Percentiles rank a stretch among this genome's conserved stretches.
phyloP scores from a whole-genome alignment of 2,113 vertebrate genomes.

The Podarcis raffonei region DNA sequence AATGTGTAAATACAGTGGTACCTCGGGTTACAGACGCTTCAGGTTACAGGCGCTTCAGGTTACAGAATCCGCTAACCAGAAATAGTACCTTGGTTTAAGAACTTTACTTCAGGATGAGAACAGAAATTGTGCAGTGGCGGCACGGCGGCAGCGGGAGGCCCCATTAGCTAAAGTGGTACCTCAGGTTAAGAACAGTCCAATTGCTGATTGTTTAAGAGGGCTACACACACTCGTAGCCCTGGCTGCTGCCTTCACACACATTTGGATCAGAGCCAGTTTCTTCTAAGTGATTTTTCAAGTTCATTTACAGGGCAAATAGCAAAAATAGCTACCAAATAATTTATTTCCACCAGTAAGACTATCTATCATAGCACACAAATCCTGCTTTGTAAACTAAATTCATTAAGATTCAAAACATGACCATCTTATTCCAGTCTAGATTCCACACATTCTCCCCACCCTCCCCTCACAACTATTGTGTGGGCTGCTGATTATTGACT shows the following conservation, averaged over 20 bases:
- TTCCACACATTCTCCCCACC: background rate
- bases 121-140: too few relatives aligned
- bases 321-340: constrained; percentile 4
- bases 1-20: background rate
- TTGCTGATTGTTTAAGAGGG: background rate
- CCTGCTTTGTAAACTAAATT: background rate
- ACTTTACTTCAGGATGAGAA: too few relatives aligned
- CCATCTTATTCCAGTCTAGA: background rate
- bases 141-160: too few relatives aligned
- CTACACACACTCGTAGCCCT: background rate
- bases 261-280: background rate
- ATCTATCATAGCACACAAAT: background rate
- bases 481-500: background rate
- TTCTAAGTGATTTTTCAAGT: background rate
- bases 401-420: background rate
- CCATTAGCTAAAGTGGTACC: too few relatives aligned
- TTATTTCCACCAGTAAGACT: background rate
- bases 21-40: too few relatives aligned
- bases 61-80: too few relatives aligned
- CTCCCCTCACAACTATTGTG: background rate
- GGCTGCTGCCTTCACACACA: background rate
- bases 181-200: background rate
- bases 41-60: too few relatives aligned
- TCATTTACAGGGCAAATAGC: background rate
- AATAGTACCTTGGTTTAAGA: too few relatives aligned